Percentiles rank a stretch among this genome's conserved stretches.
Conservation (phyloP, 2,113 vertebrate genomes). For the Mobula birostris region DNA sequence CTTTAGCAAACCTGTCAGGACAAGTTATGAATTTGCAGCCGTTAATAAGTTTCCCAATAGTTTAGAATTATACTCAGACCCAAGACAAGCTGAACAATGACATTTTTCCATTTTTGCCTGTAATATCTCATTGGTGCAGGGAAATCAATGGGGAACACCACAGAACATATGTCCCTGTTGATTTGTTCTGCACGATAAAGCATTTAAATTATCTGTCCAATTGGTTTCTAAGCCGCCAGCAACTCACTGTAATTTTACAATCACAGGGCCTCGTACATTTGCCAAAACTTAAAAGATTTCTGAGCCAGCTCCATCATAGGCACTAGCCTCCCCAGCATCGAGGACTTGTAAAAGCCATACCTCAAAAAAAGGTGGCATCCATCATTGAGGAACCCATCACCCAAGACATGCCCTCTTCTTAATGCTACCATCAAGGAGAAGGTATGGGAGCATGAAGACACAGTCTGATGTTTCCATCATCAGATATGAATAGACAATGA, state of each 20-base stretch:
- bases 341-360: too few relatives aligned
- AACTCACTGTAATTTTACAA: neutral
- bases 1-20: neutral
- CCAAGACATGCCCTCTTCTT: too few relatives aligned
- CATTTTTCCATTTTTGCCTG: neutral
- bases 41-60: conserved; percentile 10
- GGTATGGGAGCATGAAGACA: too few relatives aligned
- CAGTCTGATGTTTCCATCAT: too few relatives aligned
- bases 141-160: neutral
- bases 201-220: neutral
- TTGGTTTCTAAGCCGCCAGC: neutral
- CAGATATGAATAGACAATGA: too few relatives aligned
- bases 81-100: neutral
- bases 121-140: neutral
- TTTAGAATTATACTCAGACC: neutral
- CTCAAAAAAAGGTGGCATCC: too few relatives aligned
- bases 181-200: neutral
- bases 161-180: neutral
- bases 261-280: neutral
- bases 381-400: too few relatives aligned
- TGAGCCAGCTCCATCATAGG: too few relatives aligned
- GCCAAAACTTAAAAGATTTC: too few relatives aligned
- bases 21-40: neutral
- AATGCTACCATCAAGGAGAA: too few relatives aligned
- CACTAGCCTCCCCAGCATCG: too few relatives aligned